phyloP scores from a whole-genome alignment of 2,113 vertebrate genomes.

The Accipiter virgatus region DNA sequence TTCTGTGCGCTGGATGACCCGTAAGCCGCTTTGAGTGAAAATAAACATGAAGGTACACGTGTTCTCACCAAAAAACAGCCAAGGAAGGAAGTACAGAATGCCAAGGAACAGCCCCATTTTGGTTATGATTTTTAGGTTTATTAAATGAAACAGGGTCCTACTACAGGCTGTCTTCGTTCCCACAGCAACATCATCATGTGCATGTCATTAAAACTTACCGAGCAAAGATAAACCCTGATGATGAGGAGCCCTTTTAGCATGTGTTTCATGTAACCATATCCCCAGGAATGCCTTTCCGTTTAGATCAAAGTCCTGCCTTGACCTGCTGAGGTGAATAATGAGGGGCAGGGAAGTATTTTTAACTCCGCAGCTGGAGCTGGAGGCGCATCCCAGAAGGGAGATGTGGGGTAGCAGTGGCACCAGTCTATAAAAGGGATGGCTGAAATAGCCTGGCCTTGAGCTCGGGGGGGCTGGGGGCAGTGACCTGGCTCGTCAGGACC shows the following conservation, averaged over 20 bases:
- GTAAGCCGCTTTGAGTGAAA: not conserved
- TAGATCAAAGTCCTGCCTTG: constrained; percentile 37
- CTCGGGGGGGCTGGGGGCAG: not conserved
- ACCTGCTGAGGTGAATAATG: not conserved
- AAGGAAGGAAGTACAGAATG: not conserved
- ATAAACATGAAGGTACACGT: not conserved
- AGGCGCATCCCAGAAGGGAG: not conserved
- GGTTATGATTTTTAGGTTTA: not conserved
- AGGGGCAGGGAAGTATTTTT: constrained; percentile 28
- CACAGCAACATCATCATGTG: not conserved
- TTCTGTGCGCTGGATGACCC: not conserved
- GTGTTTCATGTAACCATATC: constrained; percentile 24
- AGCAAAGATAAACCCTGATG: not conserved
- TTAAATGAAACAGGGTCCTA: not conserved
- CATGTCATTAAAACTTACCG: not conserved
- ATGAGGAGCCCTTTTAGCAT: not conserved
- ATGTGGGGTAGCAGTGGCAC: not conserved
- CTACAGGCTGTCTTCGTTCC: not conserved
- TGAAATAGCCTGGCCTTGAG: not conserved
- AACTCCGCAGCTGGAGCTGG: not conserved
- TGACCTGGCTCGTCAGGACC: not conserved
- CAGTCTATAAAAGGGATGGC: not conserved
- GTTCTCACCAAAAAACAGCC: not conserved
- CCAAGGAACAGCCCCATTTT: not conserved
- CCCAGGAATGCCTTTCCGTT: constrained; percentile 6